A percentile compares a stretch with the other conserved stretches of the same genome.
phyloP scores from a whole-genome alignment of 2,113 vertebrate species.

The Tylochromis polylepis region DNA sequence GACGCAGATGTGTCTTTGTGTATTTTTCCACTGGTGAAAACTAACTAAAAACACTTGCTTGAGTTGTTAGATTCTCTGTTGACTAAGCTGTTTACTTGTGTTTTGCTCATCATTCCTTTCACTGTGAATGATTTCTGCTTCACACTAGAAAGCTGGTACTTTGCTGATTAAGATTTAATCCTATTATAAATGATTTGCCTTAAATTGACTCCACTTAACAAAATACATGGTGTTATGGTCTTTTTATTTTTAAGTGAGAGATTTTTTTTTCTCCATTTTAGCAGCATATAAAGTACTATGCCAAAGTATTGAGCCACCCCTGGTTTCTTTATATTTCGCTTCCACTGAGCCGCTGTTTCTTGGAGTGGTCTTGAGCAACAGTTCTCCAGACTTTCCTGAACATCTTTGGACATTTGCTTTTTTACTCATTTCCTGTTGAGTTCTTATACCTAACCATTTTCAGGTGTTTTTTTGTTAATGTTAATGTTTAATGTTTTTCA shows the following conservation, averaged over 20 bases:
- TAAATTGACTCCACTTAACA: not conserved
- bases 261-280: not conserved
- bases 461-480: not conserved
- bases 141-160: not conserved
- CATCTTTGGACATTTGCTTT: not conserved
- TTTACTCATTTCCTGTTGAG: fast-evolving
- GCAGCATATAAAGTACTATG: fast-evolving
- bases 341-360: fast-evolving
- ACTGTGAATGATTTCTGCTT: not conserved
- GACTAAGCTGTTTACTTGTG: not conserved
- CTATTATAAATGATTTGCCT: not conserved
- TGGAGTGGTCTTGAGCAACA: not conserved
- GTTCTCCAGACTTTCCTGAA: too few relatives aligned
- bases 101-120: not conserved
- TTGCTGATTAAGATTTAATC: not conserved
- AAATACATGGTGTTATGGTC: not conserved
- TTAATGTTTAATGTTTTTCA: not conserved
- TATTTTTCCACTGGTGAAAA: not conserved
- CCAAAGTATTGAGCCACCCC: not conserved
- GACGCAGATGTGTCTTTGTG: not conserved
- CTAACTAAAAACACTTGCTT: not conserved
- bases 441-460: not conserved
- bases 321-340: not conserved
- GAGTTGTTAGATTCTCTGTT: not conserved
- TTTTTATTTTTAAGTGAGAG: not conserved